These are phyloP conservation scores for Drosophila borborema DNA, from an alignment of 2,888 invertebrate genomes.

Conservation along the genomic window DNA sequence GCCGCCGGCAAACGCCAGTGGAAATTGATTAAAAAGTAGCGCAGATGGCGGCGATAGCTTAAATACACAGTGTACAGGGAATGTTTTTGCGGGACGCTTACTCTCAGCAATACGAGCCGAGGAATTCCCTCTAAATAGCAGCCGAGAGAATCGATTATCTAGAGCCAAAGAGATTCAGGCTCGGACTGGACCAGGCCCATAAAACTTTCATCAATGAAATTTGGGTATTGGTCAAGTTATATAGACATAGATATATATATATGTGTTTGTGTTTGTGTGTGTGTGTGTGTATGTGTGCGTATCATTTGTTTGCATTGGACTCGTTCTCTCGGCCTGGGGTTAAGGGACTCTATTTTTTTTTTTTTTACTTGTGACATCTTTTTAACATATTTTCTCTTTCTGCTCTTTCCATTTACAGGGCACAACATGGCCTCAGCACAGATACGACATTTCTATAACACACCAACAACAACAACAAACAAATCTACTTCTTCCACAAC, in stretches of 20 bases:
- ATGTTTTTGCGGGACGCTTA: constrained; percentile 43
- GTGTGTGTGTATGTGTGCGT: constrained; percentile 12
- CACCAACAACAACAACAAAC: constrained; percentile 77
- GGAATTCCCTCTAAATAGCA: constrained; percentile 35
- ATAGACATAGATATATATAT: not conserved
- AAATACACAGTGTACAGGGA: constrained; percentile 54
- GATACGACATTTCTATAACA: constrained; percentile 84
- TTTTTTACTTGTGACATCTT: constrained; percentile 34
- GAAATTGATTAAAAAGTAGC: constrained; percentile 76
- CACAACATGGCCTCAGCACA: constrained; percentile 86
- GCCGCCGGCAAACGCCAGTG: constrained; percentile 46
- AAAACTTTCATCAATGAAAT: constrained; percentile 40
- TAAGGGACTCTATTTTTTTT: constrained; percentile 1
- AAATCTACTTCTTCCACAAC: constrained; percentile 69
- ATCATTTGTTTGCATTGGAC: constrained; percentile 25
- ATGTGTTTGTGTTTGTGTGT: not conserved
- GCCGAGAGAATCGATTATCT: constrained; percentile 56
- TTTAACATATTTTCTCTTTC: constrained; percentile 45
- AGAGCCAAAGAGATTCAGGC: constrained; percentile 23
- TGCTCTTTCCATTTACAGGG: constrained; percentile 69
- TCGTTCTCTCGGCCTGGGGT: constrained; percentile 1
- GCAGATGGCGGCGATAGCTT: constrained; percentile 52
- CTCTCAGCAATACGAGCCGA: constrained; percentile 31
- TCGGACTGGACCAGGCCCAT: constrained; percentile 28
- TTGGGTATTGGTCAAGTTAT: constrained; percentile 35